Evolutionary conservation across 2,888 invertebrate species (phyloP), one percentile per base, ranked within the genome.

Genomic region (Pardosa pseudoannulata): DNA sequence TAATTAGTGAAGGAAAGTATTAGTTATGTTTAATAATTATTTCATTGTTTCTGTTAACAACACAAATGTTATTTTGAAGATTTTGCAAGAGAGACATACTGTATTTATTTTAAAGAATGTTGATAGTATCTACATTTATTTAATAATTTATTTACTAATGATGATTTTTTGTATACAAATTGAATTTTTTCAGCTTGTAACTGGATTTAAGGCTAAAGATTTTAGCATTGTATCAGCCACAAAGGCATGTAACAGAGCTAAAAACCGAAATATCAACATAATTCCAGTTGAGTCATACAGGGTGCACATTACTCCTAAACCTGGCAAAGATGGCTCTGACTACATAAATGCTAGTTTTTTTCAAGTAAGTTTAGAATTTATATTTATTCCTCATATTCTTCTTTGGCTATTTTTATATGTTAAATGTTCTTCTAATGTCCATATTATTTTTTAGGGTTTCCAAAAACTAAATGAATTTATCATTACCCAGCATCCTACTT

Each of bases 401-500:
- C 19, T 27, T 39, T 79, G 11, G 6, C 29, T 23, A 56, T 23
- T 71, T 13, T 56, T 50, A 29, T 23, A 50, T 31, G n/a, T n/a
- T n/a, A n/a, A n/a, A n/a, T n/a, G n/a, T n/a, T 29, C 1, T 11
- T 13, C 27, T 23, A 64, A 31, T n/a, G 28, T 29, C n/a, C 9
- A 19, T 32, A 46, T n/a, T n/a, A n/a, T 23, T 29, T 80, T 76
- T 23, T 46, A 88, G 88, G 88, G 88, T 19, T 88, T 88, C 67
- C 68, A 85, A 36, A 88, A 88, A 56, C 46, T 88, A 29, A 85
- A 82, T 79, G 88, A 88, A 65, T 88, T 85, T 91, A 97, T 98
- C 80, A 94, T 98, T 88, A 98, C 98, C 9, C 98, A 98, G 91
- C 98, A 98, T 92, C 98, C 98, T 6, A 93, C 95, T 91, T 94